Conservation (phyloP, 2,113 vertebrate genomes). For the Zapornia atra region DNA sequence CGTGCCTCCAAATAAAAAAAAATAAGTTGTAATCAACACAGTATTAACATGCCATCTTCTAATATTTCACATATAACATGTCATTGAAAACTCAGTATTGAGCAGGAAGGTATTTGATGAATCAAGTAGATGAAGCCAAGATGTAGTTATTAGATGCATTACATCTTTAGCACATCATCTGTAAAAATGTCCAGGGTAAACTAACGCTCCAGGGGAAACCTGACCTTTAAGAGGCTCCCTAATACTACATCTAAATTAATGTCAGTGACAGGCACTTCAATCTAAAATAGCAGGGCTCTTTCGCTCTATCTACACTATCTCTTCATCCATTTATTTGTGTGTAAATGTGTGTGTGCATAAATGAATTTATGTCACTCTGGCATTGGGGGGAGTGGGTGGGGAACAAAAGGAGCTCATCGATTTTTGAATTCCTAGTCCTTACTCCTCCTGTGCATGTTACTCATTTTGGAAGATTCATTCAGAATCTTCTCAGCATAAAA, state of each 20-base stretch:
- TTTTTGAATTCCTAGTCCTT: neutral
- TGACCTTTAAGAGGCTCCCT: constrained; percentile 76
- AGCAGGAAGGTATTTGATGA: constrained; percentile 71
- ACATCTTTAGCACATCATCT: constrained; percentile 76
- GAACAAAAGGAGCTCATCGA: neutral
- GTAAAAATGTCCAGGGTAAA: constrained; percentile 73
- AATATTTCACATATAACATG: constrained; percentile 49
- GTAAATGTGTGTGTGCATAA: constrained; percentile 46
- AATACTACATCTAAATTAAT: constrained; percentile 78
- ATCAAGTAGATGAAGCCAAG: constrained; percentile 75
- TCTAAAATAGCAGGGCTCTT: constrained; percentile 70
- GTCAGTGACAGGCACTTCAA: constrained; percentile 72
- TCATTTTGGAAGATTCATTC: neutral
- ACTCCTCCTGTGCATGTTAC: neutral
- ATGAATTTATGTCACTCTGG: constrained; percentile 28
- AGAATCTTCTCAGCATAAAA: neutral
- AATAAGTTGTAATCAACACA: constrained; percentile 25
- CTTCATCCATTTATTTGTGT: constrained; percentile 57
- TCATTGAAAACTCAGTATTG: constrained; percentile 63
- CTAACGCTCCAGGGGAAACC: constrained; percentile 68
- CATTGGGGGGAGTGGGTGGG: neutral
- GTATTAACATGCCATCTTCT: constrained; percentile 47
- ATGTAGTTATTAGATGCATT: constrained; percentile 72
- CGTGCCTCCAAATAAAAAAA: constrained; percentile 26
- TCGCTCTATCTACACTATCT: constrained; percentile 14